Evolutionary conservation across 1,140 invertebrate species (phyloP), one percentile per base, ranked within the genome.

Genomic region (Muscidifurax raptorellus): DNA sequence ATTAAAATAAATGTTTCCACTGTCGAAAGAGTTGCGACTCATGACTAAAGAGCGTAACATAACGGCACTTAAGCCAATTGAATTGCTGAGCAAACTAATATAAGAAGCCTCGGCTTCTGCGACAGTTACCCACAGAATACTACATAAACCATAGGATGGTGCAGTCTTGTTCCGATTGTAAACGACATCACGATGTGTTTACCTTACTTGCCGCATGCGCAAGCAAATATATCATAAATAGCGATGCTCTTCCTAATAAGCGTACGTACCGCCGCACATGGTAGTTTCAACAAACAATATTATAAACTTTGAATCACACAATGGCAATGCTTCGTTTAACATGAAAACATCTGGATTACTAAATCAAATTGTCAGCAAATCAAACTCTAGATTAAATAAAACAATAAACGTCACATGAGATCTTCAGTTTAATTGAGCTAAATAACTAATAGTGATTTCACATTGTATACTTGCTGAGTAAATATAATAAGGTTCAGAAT

Each of bases 31-130:
- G 64, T 64, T 64, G 69, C 47, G 59, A 71, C 52, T 59, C 22
- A 59, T n/a, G 75, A 32, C 71, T 76, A 64, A 82, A 36, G 52
- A 64, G 71, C 52, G 66, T 27, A 69, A 28, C 30, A 83, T 79
- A 66, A 64, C 66, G 52, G 59, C 79, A 87, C 85, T 89, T 85
- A 81, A 84, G 86, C 86, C 89, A 90, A 91, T 89, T 90, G 88
- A 86, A 87, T 80, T 74, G 83, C 74, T 87, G 64, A 15, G 80
- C 81, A 86, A 87, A 89, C 86, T 88, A 89, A 90, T 88, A 90
- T 88, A 82, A 83, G 36, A 59, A 81, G 44, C 15, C 2, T 36
- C 15, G 59, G 30, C 52, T 82, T 25, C 32, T 66, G 52, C 18
- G 76, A 18, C 25, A 44, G n/a, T 77, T 52, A 72, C 28, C 44